Conservation (phyloP, 2,797 vertebrate species). For the Diplodus sargus region DNA sequence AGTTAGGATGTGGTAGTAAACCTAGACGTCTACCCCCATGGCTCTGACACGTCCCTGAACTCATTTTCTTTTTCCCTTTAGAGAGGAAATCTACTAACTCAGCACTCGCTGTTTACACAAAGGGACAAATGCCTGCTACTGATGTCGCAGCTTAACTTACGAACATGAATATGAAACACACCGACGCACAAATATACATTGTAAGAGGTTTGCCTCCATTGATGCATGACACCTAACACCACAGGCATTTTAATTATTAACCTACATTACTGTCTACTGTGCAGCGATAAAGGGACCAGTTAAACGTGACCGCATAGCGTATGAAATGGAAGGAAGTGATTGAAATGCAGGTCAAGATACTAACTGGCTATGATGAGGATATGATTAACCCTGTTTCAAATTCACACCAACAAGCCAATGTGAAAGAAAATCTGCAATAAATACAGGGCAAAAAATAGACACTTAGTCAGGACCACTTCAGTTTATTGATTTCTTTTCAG, state of each 20-base stretch:
- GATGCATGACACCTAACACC: slow-evolving; percentile 63
- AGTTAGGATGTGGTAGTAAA: slow-evolving; percentile 46
- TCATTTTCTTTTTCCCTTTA: slow-evolving; percentile 53
- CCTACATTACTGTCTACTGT: slow-evolving; percentile 52
- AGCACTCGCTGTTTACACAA: slow-evolving; percentile 46
- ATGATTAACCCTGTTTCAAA: background rate
- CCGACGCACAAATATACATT: slow-evolving; percentile 16
- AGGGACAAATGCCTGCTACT: slow-evolving; percentile 12
- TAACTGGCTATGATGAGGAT: slow-evolving; percentile 12
- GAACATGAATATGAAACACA: slow-evolving; percentile 20
- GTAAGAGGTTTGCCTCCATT: slow-evolving; percentile 76
- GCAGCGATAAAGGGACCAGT: slow-evolving; percentile 24
- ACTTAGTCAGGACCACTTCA: background rate
- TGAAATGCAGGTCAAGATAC: background rate
- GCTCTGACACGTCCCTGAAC: slow-evolving; percentile 44
- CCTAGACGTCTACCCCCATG: slow-evolving; percentile 34
- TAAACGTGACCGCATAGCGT: background rate
- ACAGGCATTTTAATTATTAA: slow-evolving; percentile 87
- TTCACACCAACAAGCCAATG: background rate
- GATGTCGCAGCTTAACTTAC: slow-evolving; percentile 15
- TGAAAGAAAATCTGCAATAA: background rate
- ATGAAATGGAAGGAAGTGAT: background rate
- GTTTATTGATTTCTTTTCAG: slow-evolving; percentile 68
- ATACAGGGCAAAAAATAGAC: background rate
- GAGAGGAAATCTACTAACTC: slow-evolving; percentile 49